These are phyloP conservation scores for Antheraea pernyi DNA, from an alignment of 1,140 invertebrate species.

Conservation along the genomic window DNA sequence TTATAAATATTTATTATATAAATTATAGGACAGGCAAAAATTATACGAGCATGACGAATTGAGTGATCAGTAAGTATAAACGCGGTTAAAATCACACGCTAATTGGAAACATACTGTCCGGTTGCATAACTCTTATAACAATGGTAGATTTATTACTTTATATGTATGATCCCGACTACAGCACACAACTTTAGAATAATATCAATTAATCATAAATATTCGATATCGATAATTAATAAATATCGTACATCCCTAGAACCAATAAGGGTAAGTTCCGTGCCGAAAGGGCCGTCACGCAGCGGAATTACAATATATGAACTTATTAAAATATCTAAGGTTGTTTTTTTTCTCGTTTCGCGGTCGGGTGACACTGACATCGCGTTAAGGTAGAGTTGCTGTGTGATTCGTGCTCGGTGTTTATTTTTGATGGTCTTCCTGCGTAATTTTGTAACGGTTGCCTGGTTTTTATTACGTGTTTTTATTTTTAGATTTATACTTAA, in stretches of 20 bases:
- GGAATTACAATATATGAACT: constrained; percentile 72
- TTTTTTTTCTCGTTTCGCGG: constrained; percentile 66
- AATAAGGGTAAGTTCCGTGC: constrained; percentile 58
- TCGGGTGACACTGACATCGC: constrained; percentile 46
- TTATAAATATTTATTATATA: too few relatives aligned
- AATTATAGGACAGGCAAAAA: too few relatives aligned
- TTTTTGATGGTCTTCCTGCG: constrained; percentile 31
- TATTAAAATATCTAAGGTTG: constrained; percentile 69
- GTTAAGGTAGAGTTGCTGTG: constrained; percentile 37
- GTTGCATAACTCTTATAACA: too few relatives aligned
- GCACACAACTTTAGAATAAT: too few relatives aligned
- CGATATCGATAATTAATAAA: background rate
- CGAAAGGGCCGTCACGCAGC: constrained; percentile 66
- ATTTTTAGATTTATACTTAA: background rate
- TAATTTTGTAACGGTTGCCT: constrained; percentile 11
- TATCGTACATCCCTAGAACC: constrained; percentile 21
- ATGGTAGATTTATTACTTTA: too few relatives aligned
- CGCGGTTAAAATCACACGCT: too few relatives aligned
- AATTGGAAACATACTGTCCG: too few relatives aligned
- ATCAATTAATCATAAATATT: background rate
- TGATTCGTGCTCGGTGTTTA: constrained; percentile 16
- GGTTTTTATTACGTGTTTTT: constrained; percentile 4
- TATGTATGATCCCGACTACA: too few relatives aligned
- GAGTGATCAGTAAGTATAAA: too few relatives aligned
- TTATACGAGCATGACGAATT: too few relatives aligned